These are phyloP conservation scores for Chaetodon trifasciatus DNA, from an alignment of 2,797 vertebrate genomes.

Conservation along the genomic window DNA sequence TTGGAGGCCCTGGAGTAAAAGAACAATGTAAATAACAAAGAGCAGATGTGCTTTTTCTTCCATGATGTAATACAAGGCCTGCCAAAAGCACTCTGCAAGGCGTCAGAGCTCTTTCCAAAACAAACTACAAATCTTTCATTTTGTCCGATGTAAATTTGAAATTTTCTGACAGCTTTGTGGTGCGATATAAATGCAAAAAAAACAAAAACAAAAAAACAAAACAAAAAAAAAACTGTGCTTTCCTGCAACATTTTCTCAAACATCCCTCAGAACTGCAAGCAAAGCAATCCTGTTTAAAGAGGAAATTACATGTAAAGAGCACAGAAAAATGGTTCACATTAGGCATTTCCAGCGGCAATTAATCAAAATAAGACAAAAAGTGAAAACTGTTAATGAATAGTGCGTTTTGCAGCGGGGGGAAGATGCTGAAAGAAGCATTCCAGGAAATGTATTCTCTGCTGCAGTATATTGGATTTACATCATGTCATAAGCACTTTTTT, in stretches of 20 bases:
- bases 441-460: conserved; percentile 22
- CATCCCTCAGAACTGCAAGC: conserved; percentile 41
- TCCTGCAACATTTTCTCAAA: conserved; percentile 19
- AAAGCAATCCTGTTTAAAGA: conserved; percentile 28
- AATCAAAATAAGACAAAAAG: conserved; percentile 27
- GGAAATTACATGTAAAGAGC: conserved; percentile 46
- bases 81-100: conserved; percentile 47
- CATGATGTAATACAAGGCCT: conserved; percentile 59
- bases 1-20: conserved; percentile 59
- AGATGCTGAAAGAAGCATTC: conserved; percentile 9
- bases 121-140: conserved; percentile 55
- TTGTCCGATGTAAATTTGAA: conserved; percentile 18
- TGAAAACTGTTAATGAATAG: conserved; percentile 36
- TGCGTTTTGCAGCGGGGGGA: neutral
- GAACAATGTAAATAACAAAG: conserved; percentile 76
- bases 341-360: conserved; percentile 26
- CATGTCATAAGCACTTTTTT: conserved; percentile 5
- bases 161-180: conserved; percentile 14
- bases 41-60: conserved; percentile 68
- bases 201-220: no score
- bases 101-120: conserved; percentile 55
- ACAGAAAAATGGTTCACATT: conserved; percentile 33
- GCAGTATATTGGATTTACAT: conserved; percentile 4
- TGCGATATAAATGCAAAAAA: neutral
- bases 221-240: neutral